Evolutionary conservation across 2,888 invertebrate genomes (phyloP).

Genomic region (Hydrotaea diabolus): DNA sequence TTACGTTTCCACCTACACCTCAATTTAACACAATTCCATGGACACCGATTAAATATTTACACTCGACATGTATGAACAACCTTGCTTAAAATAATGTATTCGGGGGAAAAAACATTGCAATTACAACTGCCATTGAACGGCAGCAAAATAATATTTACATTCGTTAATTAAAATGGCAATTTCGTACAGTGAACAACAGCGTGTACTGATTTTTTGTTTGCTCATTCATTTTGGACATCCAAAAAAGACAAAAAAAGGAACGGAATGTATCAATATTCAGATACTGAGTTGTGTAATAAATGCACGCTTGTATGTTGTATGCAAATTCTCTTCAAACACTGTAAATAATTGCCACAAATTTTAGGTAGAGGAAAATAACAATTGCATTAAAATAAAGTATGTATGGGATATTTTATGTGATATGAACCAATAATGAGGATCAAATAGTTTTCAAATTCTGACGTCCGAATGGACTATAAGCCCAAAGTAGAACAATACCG

Average conservation of each 20-base stretch:
- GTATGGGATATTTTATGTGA: not conserved
- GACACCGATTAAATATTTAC: not conserved
- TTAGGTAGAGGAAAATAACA: not conserved
- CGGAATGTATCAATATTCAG: not conserved
- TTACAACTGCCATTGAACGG: not conserved
- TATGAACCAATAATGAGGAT: too few species aligned
- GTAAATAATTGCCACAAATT: not conserved
- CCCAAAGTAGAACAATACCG: too few species aligned
- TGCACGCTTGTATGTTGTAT: not conserved
- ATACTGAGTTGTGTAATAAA: too few species aligned
- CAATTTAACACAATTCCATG: not conserved
- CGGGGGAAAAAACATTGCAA: not conserved
- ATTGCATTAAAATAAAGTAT: not conserved
- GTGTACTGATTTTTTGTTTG: not conserved
- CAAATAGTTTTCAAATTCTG: too few species aligned
- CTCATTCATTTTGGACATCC: not conserved
- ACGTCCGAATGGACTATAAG: too few species aligned
- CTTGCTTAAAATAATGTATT: not conserved
- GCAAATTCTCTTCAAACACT: not conserved
- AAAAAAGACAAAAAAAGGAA: not conserved
- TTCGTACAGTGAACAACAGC: not conserved
- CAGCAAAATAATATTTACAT: not conserved
- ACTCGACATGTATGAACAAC: not conserved
- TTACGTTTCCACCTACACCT: not conserved
- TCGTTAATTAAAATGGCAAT: conserved; percentile 2